phyloP scores from a whole-genome alignment of 2,113 vertebrate species.

The Cepphus grylle region DNA sequence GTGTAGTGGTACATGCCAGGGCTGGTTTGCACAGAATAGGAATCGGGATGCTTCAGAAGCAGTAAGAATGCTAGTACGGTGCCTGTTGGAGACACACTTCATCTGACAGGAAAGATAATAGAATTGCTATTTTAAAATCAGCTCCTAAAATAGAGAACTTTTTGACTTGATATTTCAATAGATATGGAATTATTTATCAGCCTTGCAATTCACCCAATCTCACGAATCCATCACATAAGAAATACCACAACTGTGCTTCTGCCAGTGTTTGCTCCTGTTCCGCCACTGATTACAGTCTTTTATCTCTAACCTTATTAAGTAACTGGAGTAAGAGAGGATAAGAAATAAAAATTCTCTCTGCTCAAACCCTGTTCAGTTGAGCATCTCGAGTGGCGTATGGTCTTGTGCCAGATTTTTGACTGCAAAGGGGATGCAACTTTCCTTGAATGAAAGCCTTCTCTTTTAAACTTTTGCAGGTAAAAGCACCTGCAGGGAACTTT shows the following conservation, averaged over 20 bases:
- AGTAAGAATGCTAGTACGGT: not conserved
- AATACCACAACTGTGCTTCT: not conserved
- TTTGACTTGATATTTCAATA: constrained; percentile 2
- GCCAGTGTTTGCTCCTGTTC: not conserved
- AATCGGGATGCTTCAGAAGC: not conserved
- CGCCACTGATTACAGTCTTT: not conserved
- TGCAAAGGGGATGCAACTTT: not conserved
- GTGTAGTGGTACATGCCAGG: not conserved
- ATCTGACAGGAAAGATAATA: not conserved
- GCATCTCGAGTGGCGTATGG: not conserved
- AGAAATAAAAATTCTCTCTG: not conserved
- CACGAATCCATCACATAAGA: rapidly evolving
- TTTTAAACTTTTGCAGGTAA: not conserved
- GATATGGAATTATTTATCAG: not conserved
- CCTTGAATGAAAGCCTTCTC: not conserved
- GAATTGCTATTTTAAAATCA: not conserved
- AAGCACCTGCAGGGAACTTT: not conserved
- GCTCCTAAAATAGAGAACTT: not conserved
- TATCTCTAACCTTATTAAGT: not conserved
- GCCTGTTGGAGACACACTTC: not conserved
- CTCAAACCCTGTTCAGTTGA: not conserved
- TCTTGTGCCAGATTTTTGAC: not conserved
- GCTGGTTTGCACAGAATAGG: not conserved
- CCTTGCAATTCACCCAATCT: not conserved
- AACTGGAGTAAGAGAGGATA: not conserved